Conservation (phyloP, 2,113 vertebrate genomes). For the Ginglymostoma cirratum region DNA sequence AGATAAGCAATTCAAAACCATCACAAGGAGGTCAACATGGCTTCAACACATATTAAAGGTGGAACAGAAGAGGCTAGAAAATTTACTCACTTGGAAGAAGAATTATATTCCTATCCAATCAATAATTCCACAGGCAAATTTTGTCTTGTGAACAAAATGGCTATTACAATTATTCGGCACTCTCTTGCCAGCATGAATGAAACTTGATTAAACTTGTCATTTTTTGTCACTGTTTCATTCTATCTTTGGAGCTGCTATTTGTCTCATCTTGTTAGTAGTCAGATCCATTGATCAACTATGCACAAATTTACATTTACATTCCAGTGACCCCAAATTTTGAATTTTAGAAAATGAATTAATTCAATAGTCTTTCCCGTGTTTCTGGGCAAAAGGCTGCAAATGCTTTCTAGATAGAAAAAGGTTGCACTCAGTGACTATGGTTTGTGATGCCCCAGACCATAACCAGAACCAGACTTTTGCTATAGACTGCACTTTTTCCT, state of each 20-base stretch:
- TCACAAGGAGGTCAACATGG: not conserved
- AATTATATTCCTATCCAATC: not conserved
- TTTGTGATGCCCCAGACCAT: not conserved
- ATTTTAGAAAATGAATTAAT: not conserved
- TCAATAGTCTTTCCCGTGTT: not conserved
- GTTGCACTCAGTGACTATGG: not conserved
- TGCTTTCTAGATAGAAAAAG: not conserved
- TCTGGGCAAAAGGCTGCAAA: not conserved
- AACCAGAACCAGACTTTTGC: not conserved
- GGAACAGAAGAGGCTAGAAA: not conserved
- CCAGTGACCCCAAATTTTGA: not conserved
- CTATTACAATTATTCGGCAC: not conserved
- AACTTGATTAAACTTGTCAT: not conserved
- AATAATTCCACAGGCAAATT: not conserved
- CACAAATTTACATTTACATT: not conserved
- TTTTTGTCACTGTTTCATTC: not conserved
- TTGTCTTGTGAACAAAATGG: not conserved
- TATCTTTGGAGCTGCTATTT: not conserved
- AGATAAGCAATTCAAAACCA: not conserved
- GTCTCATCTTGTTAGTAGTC: not conserved
- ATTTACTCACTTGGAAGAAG: not conserved
- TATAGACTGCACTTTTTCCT: not conserved
- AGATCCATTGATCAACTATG: not conserved
- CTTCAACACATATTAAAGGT: not conserved
- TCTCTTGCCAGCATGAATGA: not conserved